Evolutionary conservation across 2,797 vertebrate species (phyloP).

Genomic region (Capromys pilorides): DNA sequence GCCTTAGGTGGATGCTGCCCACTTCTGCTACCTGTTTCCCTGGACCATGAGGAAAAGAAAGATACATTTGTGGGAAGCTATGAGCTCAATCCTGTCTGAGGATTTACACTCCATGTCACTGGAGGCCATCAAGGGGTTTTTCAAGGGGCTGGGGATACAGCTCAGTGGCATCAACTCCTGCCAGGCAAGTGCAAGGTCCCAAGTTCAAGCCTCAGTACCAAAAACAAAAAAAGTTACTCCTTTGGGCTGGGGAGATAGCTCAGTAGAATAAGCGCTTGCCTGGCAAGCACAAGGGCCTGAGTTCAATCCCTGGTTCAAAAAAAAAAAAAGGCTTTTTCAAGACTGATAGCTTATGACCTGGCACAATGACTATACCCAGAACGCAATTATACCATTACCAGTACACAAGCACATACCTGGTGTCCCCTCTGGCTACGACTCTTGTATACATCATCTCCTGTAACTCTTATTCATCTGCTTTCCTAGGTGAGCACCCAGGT

Average conservation of each 20-base stretch:
- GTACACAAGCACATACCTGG: not conserved
- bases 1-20: not conserved
- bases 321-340: not conserved
- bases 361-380: not conserved
- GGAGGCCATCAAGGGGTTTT: not conserved
- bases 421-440: not conserved
- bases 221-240: too few species aligned
- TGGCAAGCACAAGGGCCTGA: too few species aligned
- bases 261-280: too few species aligned
- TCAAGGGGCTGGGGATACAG: too few species aligned
- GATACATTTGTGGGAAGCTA: not conserved
- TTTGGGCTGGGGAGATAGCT: too few species aligned
- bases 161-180: too few species aligned
- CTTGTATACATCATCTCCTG: not conserved
- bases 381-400: not conserved
- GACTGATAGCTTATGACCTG: conserved; percentile 37
- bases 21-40: not conserved
- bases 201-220: too few species aligned
- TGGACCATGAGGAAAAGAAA: conserved; percentile 22
- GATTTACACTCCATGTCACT: not conserved
- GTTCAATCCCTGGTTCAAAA: too few species aligned
- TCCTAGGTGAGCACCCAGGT: conserved; percentile 13
- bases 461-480: not conserved
- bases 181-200: too few species aligned
- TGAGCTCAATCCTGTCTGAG: not conserved